Evolutionary conservation across 2,113 vertebrate genomes (phyloP).

Genomic region (Macrotus californicus): DNA sequence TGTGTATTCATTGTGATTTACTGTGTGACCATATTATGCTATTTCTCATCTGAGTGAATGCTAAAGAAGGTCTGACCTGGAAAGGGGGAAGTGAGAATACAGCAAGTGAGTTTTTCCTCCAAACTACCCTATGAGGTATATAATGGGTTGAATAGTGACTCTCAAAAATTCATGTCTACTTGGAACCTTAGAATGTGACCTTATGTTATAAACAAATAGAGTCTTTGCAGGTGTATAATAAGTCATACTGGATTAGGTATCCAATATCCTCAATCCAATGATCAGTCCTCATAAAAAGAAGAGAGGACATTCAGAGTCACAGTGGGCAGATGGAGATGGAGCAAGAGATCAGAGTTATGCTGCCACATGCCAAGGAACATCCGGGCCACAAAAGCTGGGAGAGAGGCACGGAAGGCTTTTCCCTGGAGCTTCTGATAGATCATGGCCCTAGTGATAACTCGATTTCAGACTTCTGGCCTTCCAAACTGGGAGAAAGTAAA

Average conservation of each 20-base stretch:
- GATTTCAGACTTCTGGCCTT: background rate
- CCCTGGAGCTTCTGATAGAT: background rate
- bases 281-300: background rate
- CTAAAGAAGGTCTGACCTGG: background rate
- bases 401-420: background rate
- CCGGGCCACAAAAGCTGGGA: background rate
- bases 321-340: background rate
- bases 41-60: background rate
- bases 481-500: background rate
- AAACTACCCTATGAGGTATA: background rate
- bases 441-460: background rate
- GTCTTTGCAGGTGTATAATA: background rate
- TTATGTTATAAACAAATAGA: background rate
- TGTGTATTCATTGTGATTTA: background rate
- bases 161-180: background rate
- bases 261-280: background rate
- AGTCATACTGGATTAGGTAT: background rate
- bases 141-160: background rate
- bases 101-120: background rate
- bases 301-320: background rate
- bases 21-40: background rate
- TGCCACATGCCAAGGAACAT: background rate
- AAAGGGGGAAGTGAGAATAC: background rate
- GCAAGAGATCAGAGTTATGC: rapidly evolving
- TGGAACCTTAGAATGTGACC: background rate